Conservation (phyloP, 2,888 invertebrate genomes). For the Crioceris asparagi region DNA sequence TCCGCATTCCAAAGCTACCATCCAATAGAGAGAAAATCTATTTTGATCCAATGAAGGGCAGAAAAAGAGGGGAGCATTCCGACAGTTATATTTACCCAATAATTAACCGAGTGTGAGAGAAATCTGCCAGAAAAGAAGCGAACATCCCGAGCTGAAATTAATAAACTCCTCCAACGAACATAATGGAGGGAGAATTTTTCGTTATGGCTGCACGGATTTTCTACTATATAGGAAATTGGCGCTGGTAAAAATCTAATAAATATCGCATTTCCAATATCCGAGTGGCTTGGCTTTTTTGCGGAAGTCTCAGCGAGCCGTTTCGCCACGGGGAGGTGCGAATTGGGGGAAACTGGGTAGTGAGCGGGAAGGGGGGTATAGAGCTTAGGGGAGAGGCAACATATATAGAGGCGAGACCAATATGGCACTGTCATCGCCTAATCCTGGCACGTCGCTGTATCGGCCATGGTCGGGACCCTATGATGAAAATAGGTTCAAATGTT, state of each 20-base stretch:
- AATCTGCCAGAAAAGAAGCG: constrained; percentile 1
- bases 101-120: background rate
- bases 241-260: constrained; percentile 34
- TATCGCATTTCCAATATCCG: constrained; percentile 37
- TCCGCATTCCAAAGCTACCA: too few species aligned
- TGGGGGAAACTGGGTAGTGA: constrained; percentile 16
- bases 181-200: constrained; percentile 18
- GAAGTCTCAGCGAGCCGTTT: constrained; percentile 19
- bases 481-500: too few species aligned
- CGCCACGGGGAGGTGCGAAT: constrained; percentile 22
- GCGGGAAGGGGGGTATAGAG: constrained; percentile 18
- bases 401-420: constrained; percentile 30
- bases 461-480: too few species aligned
- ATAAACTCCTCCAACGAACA: constrained; percentile 16
- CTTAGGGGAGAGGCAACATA: constrained; percentile 18
- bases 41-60: too few species aligned
- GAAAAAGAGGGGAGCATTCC: too few species aligned
- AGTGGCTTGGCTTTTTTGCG: constrained; percentile 25
- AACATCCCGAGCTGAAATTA: constrained; percentile 14
- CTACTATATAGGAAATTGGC: constrained; percentile 26
- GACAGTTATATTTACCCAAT: background rate
- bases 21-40: too few species aligned
- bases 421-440: constrained; percentile 31
- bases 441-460: too few species aligned
- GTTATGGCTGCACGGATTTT: constrained; percentile 11